phyloP scores from a whole-genome alignment of 2,888 invertebrate genomes.

The Metacarcinus magister region DNA sequence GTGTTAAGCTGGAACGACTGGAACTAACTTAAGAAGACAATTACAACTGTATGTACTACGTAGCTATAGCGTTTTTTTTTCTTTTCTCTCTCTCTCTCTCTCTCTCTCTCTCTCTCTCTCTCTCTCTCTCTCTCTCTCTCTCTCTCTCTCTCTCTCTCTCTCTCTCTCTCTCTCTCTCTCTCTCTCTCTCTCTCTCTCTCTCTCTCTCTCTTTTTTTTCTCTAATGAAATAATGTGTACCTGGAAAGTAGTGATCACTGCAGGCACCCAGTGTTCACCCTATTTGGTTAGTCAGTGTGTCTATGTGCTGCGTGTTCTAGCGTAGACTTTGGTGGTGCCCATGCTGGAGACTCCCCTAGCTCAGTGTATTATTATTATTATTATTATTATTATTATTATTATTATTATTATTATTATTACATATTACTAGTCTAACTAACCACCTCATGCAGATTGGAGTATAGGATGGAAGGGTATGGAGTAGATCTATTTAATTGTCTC shows the following conservation, averaged over 20 bases:
- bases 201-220: background rate
- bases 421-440: background rate
- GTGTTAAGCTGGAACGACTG: background rate
- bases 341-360: background rate
- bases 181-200: constrained; percentile 32
- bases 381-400: too few relatives aligned
- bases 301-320: background rate
- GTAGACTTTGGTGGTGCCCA: constrained; percentile 4
- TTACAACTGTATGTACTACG: background rate
- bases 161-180: constrained; percentile 34
- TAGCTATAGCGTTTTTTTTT: background rate
- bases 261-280: background rate
- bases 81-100: background rate
- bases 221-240: background rate
- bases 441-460: background rate
- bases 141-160: constrained; percentile 33
- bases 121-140: constrained; percentile 33
- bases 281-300: background rate
- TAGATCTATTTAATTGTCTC: background rate
- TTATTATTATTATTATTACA: too few relatives aligned
- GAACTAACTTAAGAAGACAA: background rate
- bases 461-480: too few relatives aligned
- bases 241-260: constrained; percentile 12
- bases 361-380: background rate
- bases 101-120: constrained; percentile 39